Base-by-base conservation (phyloP, 2,113 vertebrate genomes). In the Ovibos moschatus region DNA sequence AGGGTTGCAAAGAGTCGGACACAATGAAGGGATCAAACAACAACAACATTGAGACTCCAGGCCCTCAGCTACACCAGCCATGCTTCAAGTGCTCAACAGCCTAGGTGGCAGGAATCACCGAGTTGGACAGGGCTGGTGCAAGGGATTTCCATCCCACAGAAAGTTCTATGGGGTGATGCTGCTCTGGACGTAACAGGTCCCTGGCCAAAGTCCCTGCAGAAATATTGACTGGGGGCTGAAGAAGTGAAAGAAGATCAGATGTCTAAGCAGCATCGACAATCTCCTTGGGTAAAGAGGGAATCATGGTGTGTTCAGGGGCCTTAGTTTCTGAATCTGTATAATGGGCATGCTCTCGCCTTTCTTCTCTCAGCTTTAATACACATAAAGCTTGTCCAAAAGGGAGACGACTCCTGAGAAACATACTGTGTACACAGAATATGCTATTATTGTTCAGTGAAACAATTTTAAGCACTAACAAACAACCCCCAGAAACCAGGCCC, bases 81-180 rank as follows among this genome's bases (percentile, higher is more conserved):
- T 11, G 45, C 45, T 79, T 94, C 36, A 57, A 67, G 53, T 11
- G 11, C 51, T 92, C 17, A 7, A 10, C 0, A 55, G n/a, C 62
- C 43, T 16, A 4, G 13, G 45, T 19, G 58, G 36, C 33, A 11
- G 47, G 21, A 4, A 45, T 43, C 16, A 0, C 21, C 12, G 2
- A 3, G 1, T 2, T 25, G 21, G 7, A 14, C 3, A 79, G 30
- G 7, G 19, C 4, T 30, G 53, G 40, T 9, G 3, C 0, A 47
- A 21, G n/a, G 30, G 2, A 27, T 4, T 30, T 50, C 45, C 5
- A 85, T 7, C 64, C 6, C 17, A 21, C 15, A 19, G 71, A 60
- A 45, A 30, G 5, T 36, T 81, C 57, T 27, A 16, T 6, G 1
- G 14, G 43, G 85, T n/a, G 40, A 78, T 2, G 7, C 4, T 81